Percentiles rank a stretch among this genome's conserved stretches.
Conservation (phyloP, 2,797 vertebrate genomes). For the Onychomys leucogaster region DNA sequence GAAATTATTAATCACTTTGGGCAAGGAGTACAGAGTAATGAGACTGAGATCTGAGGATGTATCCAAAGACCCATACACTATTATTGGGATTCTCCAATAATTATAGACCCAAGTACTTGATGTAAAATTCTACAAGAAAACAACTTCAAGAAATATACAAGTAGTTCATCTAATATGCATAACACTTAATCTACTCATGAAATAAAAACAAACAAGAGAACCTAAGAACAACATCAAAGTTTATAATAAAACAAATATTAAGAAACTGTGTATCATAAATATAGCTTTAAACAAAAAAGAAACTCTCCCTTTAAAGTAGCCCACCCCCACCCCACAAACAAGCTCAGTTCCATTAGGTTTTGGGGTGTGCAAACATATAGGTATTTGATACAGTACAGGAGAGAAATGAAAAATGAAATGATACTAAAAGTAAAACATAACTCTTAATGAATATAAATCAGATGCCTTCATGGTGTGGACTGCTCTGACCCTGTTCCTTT, state of each 20-base stretch:
- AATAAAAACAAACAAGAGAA: constrained; percentile 29
- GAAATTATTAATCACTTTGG: constrained; percentile 60
- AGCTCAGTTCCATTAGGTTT: background rate
- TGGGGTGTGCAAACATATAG: constrained; percentile 45
- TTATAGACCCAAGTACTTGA: constrained; percentile 67
- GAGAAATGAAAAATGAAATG: constrained; percentile 68
- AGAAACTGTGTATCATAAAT: background rate
- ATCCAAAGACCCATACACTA: constrained; percentile 61
- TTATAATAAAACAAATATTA: background rate
- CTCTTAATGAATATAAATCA: constrained; percentile 68
- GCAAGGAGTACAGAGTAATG: background rate
- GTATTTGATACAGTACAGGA: constrained; percentile 63
- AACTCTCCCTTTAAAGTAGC: background rate
- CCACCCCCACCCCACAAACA: background rate
- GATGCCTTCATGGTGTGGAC: constrained; percentile 69
- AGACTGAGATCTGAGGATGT: constrained; percentile 55
- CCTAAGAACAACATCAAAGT: constrained; percentile 66
- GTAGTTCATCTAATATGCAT: constrained; percentile 48
- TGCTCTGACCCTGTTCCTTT: constrained; percentile 78
- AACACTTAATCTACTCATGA: constrained; percentile 43
- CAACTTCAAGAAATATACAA: constrained; percentile 59
- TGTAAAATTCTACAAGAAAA: constrained; percentile 66
- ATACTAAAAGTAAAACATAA: constrained; percentile 61
- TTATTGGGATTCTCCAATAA: constrained; percentile 61
- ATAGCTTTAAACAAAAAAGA: background rate